These are phyloP conservation scores for Drosophila pseudoananassae DNA, from an alignment of 1,140 invertebrate species.

Conservation along the genomic window DNA sequence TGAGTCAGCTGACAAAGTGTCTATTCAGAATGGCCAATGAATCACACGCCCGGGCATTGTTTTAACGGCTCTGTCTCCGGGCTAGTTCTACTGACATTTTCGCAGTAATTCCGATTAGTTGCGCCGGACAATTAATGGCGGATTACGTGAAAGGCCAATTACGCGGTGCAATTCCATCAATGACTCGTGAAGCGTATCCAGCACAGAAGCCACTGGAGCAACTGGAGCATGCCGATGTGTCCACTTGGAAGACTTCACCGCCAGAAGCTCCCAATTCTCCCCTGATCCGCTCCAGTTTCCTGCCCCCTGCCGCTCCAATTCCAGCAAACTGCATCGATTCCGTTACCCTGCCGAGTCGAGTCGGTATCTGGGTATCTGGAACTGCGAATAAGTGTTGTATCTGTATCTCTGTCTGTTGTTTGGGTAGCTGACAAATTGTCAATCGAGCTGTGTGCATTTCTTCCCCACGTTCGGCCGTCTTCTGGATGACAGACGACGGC, in stretches of 20 bases:
- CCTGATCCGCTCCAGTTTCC: conserved; percentile 48
- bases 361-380: background rate
- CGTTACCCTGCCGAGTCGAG: background rate
- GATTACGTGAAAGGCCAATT: conserved; percentile 47
- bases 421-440: conserved; percentile 22
- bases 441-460: no score
- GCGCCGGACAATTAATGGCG: conserved; percentile 34
- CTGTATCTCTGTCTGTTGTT: background rate
- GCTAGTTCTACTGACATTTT: conserved; percentile 21
- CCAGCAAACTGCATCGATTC: conserved; percentile 32
- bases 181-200: conserved; percentile 14
- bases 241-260: conserved; percentile 36
- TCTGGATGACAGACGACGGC: conserved; percentile 2
- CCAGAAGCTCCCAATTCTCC: conserved; percentile 21
- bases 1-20: conserved; percentile 34
- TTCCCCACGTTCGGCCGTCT: no score
- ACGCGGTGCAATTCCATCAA: conserved; percentile 40
- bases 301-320: conserved; percentile 24
- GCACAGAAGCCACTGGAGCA: conserved; percentile 14
- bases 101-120: conserved; percentile 26
- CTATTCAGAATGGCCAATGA: conserved; percentile 19
- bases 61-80: background rate
- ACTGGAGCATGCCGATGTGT: conserved; percentile 38
- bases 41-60: conserved; percentile 31
- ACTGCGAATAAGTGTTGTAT: background rate